Evolutionary conservation across 2,888 invertebrate genomes (phyloP).

Genomic region (Tetropium fuscum): DNA sequence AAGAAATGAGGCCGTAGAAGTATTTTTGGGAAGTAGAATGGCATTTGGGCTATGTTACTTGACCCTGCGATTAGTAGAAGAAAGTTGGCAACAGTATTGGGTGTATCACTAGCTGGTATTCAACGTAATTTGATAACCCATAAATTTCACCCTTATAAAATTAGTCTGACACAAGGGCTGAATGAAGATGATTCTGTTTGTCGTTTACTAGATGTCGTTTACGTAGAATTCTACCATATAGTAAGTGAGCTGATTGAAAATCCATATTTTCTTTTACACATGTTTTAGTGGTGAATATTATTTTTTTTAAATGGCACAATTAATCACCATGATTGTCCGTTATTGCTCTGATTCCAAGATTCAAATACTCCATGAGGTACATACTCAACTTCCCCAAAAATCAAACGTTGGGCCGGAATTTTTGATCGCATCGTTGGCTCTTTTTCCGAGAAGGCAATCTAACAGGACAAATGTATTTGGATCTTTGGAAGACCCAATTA

Average conservation of each 20-base stretch:
- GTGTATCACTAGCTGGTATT: no score
- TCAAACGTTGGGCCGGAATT: not conserved
- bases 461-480: slow-evolving; percentile 7
- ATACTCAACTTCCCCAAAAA: slow-evolving; percentile 6
- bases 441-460: slow-evolving; percentile 6
- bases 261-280: no score
- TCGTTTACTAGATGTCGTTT: no score
- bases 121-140: no score
- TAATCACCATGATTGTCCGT: not conserved
- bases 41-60: not conserved
- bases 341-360: not conserved
- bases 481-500: not conserved
- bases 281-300: not conserved
- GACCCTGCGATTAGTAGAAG: not conserved
- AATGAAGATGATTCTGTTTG: not conserved
- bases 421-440: slow-evolving; percentile 1
- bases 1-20: not conserved
- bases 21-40: no score
- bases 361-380: slow-evolving; percentile 1
- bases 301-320: not conserved
- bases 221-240: no score
- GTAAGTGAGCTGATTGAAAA: no score
- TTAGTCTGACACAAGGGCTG: not conserved
- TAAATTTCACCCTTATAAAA: not conserved
- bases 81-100: not conserved